A percentile compares a stretch with the other conserved stretches of the same genome.
Conservation (phyloP, 2,888 invertebrate species). For the Ophioninae sp. region DNA sequence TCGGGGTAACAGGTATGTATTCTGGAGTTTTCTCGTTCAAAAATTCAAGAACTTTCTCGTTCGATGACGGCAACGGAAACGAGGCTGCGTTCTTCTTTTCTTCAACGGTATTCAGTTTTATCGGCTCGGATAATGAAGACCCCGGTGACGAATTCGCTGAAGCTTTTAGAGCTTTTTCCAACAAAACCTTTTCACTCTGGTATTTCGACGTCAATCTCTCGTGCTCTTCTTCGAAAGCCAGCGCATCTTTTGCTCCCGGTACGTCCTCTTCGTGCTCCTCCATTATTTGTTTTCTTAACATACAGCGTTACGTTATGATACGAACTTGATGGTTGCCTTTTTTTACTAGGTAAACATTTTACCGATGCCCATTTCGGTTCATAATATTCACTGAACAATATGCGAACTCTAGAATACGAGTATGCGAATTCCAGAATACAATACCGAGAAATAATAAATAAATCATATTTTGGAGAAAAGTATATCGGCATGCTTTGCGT, state of each 20-base stretch:
- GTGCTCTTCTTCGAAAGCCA: conserved; percentile 73
- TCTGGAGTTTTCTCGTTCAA: too few species aligned
- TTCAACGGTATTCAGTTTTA: conserved; percentile 27
- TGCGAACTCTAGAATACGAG: too few species aligned
- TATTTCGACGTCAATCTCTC: conserved; percentile 77
- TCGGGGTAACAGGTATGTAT: conserved; percentile 77
- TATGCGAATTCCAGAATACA: too few species aligned
- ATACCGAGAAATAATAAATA: too few species aligned
- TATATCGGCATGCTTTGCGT: too few species aligned
- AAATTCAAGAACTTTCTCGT: conserved; percentile 34
- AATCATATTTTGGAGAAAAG: too few species aligned
- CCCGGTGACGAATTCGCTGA: conserved; percentile 64
- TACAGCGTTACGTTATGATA: not conserved
- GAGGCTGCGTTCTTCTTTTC: conserved; percentile 12
- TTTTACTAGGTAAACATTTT: too few species aligned
- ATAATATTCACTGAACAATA: too few species aligned
- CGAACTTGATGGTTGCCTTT: too few species aligned
- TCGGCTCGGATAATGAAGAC: conserved; percentile 48
- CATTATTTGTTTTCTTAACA: conserved; percentile 68
- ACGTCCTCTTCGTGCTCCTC: conserved; percentile 68
- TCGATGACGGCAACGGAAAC: conserved; percentile 25
- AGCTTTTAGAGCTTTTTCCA: conserved; percentile 76
- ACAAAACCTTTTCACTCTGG: conserved; percentile 76
- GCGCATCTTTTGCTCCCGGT: conserved; percentile 59
- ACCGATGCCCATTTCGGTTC: too few species aligned